Conservation (phyloP, 2,113 vertebrate genomes). For the Cephalophus harveyi region DNA sequence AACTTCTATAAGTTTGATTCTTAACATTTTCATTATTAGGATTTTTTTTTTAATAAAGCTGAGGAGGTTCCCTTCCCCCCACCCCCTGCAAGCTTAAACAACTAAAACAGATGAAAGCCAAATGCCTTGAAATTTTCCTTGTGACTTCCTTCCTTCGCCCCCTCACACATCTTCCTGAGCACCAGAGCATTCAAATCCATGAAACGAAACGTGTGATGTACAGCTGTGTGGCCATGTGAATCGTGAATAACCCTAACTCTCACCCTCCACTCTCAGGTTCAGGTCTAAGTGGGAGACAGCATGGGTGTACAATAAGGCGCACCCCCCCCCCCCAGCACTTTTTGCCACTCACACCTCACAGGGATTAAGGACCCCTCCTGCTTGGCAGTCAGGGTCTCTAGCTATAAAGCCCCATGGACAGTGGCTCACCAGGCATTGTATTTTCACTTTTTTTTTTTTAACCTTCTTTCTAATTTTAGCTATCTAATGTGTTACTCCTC, state of each 20-base stretch:
- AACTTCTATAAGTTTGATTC: not conserved
- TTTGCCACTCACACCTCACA: not conserved
- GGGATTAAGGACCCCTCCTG: not conserved
- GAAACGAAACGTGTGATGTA: not conserved
- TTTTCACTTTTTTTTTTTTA: not conserved
- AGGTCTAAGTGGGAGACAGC: not conserved
- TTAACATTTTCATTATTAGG: conserved; percentile 18
- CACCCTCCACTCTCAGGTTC: not conserved
- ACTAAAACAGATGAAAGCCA: conserved; percentile 29
- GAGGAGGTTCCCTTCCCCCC: fast-evolving
- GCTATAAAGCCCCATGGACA: not conserved
- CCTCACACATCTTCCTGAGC: not conserved
- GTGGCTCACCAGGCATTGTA: not conserved
- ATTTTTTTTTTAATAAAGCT: not conserved
- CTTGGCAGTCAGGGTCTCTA: not conserved
- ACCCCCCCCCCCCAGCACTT: not conserved
- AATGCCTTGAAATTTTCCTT: conserved; percentile 22
- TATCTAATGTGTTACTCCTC: conserved; percentile 40
- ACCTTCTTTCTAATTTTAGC: conserved; percentile 37
- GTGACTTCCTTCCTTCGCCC: not conserved
- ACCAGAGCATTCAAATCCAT: conserved; percentile 19
- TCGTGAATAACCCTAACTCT: not conserved
- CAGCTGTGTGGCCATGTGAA: not conserved
- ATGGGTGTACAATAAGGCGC: not conserved
- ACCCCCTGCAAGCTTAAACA: not conserved